A percentile compares a stretch with the other conserved stretches of the same genome.
These are phyloP conservation scores for Orthonychiurus folsomi DNA, from an alignment of 2,888 invertebrate species.

Conservation along the genomic window DNA sequence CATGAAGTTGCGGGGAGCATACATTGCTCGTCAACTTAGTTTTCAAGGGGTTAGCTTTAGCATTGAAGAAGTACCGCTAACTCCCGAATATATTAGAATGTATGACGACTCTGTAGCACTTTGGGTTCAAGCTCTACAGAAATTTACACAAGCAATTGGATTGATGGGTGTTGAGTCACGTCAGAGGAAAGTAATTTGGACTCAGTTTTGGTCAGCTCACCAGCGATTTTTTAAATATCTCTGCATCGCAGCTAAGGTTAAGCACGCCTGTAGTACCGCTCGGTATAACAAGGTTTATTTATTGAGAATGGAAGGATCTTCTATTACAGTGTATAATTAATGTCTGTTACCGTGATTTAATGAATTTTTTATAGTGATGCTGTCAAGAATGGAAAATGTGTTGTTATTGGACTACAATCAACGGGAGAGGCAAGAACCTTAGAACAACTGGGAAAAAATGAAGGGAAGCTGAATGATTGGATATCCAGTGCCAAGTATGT, in stretches of 20 bases:
- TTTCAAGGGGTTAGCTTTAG: slow-evolving; percentile 96
- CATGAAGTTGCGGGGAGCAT: slow-evolving; percentile 98
- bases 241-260: slow-evolving; percentile 93
- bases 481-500: slow-evolving; percentile 82
- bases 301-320: too few relatives aligned
- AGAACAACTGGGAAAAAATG: slow-evolving; percentile 90
- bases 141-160: slow-evolving; percentile 90
- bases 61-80: slow-evolving; percentile 89
- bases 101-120: slow-evolving; percentile 89
- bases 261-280: slow-evolving; percentile 50
- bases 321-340: too few relatives aligned
- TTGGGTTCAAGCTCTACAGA: slow-evolving; percentile 96
- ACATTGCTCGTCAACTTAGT: slow-evolving; percentile 95
- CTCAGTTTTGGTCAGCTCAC: slow-evolving; percentile 99
- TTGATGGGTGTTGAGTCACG: slow-evolving; percentile 87
- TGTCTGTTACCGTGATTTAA: too few relatives aligned
- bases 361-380: slow-evolving; percentile 31
- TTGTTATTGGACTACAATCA: slow-evolving; percentile 97
- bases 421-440: slow-evolving; percentile 96
- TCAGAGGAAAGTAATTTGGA: slow-evolving; percentile 98
- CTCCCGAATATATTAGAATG: slow-evolving; percentile 73
- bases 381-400: slow-evolving; percentile 78
- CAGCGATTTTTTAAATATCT: slow-evolving; percentile 98
- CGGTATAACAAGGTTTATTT: too few relatives aligned
- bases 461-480: slow-evolving; percentile 94